Percentiles rank a stretch among this genome's conserved stretches.
Evolutionary conservation across 2,888 invertebrate species (phyloP).

Genomic region (Cryptocephalus moraei): DNA sequence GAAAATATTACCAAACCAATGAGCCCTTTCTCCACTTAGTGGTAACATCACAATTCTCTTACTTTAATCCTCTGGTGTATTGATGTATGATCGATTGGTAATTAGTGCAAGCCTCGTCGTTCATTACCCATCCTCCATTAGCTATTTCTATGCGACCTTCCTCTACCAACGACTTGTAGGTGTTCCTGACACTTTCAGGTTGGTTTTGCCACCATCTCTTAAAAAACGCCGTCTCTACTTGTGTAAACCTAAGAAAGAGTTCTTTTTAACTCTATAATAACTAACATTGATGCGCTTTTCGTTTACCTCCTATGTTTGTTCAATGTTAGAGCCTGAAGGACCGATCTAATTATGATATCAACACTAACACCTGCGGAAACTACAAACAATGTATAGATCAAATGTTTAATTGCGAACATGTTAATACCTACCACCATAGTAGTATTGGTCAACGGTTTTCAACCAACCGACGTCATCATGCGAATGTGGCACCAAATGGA

Average conservation of each 20-base stretch:
- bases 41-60: slow-evolving; percentile 6
- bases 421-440: slow-evolving; percentile 47
- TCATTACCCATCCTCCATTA: slow-evolving; percentile 52
- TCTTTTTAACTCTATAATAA: neutral
- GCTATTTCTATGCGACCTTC: slow-evolving; percentile 51
- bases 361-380: neutral
- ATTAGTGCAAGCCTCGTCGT: slow-evolving; percentile 55
- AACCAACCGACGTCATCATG: slow-evolving; percentile 85
- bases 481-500: slow-evolving; percentile 70
- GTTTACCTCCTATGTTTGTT: neutral
- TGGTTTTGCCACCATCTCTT: slow-evolving; percentile 71
- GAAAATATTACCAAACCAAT: no score
- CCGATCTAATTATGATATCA: neutral
- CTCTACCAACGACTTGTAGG: slow-evolving; percentile 49
- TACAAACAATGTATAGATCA: slow-evolving; percentile 35
- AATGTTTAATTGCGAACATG: neutral
- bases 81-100: slow-evolving; percentile 64
- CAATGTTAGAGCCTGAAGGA: neutral
- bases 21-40: no score
- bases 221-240: slow-evolving; percentile 71
- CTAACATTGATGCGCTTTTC: neutral
- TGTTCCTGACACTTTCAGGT: slow-evolving; percentile 39
- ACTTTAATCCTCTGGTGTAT: slow-evolving; percentile 59
- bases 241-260: slow-evolving; percentile 54
- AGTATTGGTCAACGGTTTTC: slow-evolving; percentile 76